Conservation (phyloP, 35 echinoderm and acorn worm genomes). For the Apostichopus californicus region DNA sequence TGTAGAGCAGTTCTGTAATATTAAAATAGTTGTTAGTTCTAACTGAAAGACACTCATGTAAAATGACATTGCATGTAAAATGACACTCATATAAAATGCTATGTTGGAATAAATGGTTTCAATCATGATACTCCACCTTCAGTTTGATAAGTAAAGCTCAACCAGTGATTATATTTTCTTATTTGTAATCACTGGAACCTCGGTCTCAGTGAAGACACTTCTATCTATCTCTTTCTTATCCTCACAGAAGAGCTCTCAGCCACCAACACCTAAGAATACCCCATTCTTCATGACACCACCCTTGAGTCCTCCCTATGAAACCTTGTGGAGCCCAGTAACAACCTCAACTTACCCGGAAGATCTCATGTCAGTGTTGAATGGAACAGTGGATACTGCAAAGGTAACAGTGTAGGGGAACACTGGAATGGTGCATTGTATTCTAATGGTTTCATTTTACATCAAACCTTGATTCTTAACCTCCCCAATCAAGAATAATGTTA, state of each 20-base stretch:
- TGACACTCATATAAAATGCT: no score
- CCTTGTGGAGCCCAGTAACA: conserved; percentile 28
- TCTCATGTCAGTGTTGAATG: conserved; percentile 43
- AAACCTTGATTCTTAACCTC: no score
- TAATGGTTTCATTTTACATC: no score
- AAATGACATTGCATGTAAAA: no score
- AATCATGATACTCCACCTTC: no score
- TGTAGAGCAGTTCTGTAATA: no score
- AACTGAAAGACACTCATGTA: no score
- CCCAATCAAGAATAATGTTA: no score
- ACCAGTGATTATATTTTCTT: not conserved
- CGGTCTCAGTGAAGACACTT: not conserved
- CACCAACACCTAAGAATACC: conserved; percentile 79
- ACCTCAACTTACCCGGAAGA: conserved; percentile 21
- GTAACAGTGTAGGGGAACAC: not conserved
- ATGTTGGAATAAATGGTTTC: no score
- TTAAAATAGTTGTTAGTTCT: no score
- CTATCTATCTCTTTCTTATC: not conserved
- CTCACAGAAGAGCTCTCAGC: conserved; percentile 43
- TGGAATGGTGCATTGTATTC: no score
- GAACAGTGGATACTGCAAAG: conserved; percentile 7
- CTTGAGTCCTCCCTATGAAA: conserved; percentile 82
- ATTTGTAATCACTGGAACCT: not conserved
- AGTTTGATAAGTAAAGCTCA: not conserved
- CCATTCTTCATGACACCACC: conserved; percentile 94